Evolutionary conservation across 2,113 vertebrate species (phyloP).

Genomic region (Syngnathus scovelli): DNA sequence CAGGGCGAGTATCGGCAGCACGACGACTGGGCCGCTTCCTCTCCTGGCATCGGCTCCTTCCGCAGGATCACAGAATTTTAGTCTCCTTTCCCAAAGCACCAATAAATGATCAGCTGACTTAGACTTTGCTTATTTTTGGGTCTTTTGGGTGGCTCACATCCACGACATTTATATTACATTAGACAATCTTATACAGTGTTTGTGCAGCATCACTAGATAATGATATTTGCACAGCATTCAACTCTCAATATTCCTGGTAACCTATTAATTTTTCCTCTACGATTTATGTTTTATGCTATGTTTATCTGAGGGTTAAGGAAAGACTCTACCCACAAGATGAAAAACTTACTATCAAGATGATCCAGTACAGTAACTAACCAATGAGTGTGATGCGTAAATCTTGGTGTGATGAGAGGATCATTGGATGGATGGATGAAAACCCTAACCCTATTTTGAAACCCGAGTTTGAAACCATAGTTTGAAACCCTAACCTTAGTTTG

Average conservation of each 20-base stretch:
- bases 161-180: neutral
- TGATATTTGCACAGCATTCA: neutral
- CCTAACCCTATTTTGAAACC: too few relatives aligned
- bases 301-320: too few relatives aligned
- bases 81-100: neutral
- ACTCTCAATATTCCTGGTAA: neutral
- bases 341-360: too few relatives aligned
- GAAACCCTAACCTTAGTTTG: too few relatives aligned
- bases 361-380: too few relatives aligned
- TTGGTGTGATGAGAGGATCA: too few relatives aligned
- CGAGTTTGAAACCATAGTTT: too few relatives aligned
- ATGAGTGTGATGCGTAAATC: too few relatives aligned
- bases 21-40: constrained; percentile 80
- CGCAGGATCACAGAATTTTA: constrained; percentile 62
- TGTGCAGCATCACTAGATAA: neutral
- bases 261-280: too few relatives aligned
- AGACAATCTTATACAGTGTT: neutral
- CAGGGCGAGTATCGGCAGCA: constrained; percentile 88
- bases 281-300: too few relatives aligned
- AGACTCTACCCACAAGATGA: too few relatives aligned
- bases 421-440: too few relatives aligned
- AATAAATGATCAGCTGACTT: constrained; percentile 43
- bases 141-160: neutral
- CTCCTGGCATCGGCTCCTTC: constrained; percentile 57
- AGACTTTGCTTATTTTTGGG: constrained; percentile 3